Evolutionary conservation across 1,140 invertebrate species (phyloP), one percentile per base, ranked within the genome.

Genomic region (Polypedilum vanderplanki): DNA sequence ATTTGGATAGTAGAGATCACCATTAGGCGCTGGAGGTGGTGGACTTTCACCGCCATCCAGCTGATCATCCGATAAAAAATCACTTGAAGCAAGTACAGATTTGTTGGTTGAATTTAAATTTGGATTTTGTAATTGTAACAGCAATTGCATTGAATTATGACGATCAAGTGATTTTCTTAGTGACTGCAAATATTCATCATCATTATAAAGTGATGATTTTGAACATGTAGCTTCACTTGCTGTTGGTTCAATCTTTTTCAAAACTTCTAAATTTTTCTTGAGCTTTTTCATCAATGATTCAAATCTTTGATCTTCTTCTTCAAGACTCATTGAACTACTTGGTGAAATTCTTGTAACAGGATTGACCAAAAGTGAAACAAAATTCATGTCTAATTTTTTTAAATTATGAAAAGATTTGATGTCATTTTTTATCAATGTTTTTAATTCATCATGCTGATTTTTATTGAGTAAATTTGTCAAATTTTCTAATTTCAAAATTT

Each of bases 1-100:
- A 77, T 75, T 76, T 78, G 24, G 57, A 80, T 76, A 75, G 77
- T 75, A 67, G 78, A 78, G 2, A 76, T 75, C 77, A 67, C 81
- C 80, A 73, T 84, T 81, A 20, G 92, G 91, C 3, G 92, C 91
- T 70, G 92, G 91, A 24, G 92, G 91, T n/a, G 92, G 91, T 8
- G 92, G 92, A 82, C 88, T 87, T 77, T 85, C 76, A 77, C 75
- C 22, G n/a, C 46, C 46, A 77, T 79, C 15, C 5, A 81, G 24
- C 57, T 77, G 76, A 22, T 82, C 79, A 75, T 75, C 75, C 65
- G 65, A 75, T 41, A 8, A 74, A 40, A 20, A 76, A 76, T 57
- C 76, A 77, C 12, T 78, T n/a, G 46, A 57, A 77, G 24, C 10
- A 76, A 75, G 22, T 73, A 40, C 24, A 64, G 15, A 74, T 46